phyloP scores from a whole-genome alignment of 2,113 vertebrate species.

The Gobius niger region DNA sequence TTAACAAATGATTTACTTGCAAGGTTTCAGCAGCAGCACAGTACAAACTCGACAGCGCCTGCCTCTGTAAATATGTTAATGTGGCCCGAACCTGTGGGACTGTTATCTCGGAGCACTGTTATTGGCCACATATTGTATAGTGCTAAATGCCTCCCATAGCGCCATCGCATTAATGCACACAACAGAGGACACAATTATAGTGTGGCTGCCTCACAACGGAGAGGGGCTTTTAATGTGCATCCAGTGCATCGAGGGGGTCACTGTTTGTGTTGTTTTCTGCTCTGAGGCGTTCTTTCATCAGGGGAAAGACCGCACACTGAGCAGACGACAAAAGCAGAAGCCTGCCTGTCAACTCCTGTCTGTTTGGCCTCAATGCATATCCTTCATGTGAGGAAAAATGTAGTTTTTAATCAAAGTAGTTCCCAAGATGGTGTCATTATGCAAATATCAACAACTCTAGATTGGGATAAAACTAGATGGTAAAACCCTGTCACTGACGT shows the following conservation, averaged over 20 bases:
- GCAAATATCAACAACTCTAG: no score
- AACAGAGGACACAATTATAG: constrained; percentile 24
- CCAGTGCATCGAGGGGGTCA: constrained; percentile 13
- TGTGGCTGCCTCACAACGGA: constrained; percentile 25
- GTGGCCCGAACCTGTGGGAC: background rate
- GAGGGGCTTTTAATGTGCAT: constrained; percentile 26
- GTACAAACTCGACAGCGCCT: background rate
- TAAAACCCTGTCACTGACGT: no score
- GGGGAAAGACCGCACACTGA: constrained; percentile 39
- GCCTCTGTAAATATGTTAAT: constrained; percentile 2
- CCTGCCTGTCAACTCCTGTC: constrained; percentile 40
- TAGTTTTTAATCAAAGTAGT: background rate
- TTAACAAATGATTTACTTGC: no score
- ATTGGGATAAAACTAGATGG: no score
- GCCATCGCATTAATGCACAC: constrained; percentile 10
- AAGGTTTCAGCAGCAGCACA: background rate
- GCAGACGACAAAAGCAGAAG: constrained; percentile 33
- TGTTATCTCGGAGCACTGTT: background rate
- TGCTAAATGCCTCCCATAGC: constrained; percentile 18
- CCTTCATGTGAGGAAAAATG: constrained; percentile 10
- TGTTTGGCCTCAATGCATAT: constrained; percentile 23
- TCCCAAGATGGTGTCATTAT: no score
- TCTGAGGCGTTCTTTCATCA: constrained; percentile 33
- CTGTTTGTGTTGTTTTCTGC: constrained; percentile 29
- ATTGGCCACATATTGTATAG: background rate